Evolutionary conservation across 2,888 invertebrate species (phyloP).

Genomic region (Molorchus minor): DNA sequence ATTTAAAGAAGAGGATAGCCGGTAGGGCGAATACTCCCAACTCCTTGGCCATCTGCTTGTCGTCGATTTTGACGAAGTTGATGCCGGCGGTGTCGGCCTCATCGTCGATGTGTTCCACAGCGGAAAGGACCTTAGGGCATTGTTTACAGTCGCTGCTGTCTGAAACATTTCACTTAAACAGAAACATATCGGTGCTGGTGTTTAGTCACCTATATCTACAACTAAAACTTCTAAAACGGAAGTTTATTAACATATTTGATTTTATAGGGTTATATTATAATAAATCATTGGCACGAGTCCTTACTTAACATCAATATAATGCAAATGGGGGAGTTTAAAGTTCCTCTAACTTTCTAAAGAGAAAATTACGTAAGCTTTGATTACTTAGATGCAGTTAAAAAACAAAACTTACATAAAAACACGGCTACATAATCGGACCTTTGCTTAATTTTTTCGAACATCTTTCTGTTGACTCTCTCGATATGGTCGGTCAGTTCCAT

Average conservation of each 20-base stretch:
- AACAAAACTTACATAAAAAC: constrained; percentile 83
- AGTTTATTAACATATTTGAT: too few species aligned
- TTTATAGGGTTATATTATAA: too few species aligned
- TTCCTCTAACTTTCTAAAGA: too few species aligned
- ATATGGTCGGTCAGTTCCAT: constrained; percentile 95
- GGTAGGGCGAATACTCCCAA: constrained; percentile 91
- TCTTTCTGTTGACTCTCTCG: constrained; percentile 89
- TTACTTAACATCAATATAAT: too few species aligned
- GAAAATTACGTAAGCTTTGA: too few species aligned
- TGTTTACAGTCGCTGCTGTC: constrained; percentile 96
- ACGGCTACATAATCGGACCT: constrained; percentile 91
- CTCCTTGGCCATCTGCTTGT: constrained; percentile 85
- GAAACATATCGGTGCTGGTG: not conserved
- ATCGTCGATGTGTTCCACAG: constrained; percentile 93
- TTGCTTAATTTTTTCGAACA: constrained; percentile 91
- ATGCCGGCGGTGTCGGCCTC: constrained; percentile 91
- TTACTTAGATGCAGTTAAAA: too few species aligned
- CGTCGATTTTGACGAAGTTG: constrained; percentile 92
- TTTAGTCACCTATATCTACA: too few species aligned
- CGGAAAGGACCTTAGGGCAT: constrained; percentile 85
- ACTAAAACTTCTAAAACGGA: too few species aligned
- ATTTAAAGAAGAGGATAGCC: constrained; percentile 89
- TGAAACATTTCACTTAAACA: constrained; percentile 63
- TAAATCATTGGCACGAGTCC: too few species aligned
- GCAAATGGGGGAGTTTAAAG: too few species aligned